phyloP scores from a whole-genome alignment of 2,888 invertebrate species.

The Clunio marinus region DNA sequence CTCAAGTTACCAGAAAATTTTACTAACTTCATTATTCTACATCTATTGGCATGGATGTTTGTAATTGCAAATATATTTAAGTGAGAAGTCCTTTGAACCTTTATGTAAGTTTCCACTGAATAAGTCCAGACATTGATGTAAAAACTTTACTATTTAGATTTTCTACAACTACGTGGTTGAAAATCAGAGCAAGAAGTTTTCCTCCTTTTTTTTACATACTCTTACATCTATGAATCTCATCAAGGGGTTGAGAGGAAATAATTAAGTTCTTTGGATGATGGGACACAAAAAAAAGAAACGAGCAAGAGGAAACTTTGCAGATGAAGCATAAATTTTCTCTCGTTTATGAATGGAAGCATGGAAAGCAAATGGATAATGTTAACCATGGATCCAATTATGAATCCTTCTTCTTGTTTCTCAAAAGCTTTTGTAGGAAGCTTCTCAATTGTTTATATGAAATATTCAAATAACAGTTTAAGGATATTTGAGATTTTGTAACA shows the following conservation, averaged over 20 bases:
- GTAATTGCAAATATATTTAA: too few species aligned
- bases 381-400: conserved; percentile 14
- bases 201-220: too few species aligned
- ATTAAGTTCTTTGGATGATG: neutral
- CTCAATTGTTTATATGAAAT: neutral
- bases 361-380: too few species aligned
- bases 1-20: conserved; percentile 2
- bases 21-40: conserved; percentile 1
- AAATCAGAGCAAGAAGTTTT: too few species aligned
- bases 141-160: too few species aligned
- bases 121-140: too few species aligned
- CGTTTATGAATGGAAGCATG: neutral
- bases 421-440: conserved; percentile 21
- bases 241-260: neutral
- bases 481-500: too few species aligned
- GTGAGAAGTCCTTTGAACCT: too few species aligned
- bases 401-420: conserved; percentile 1
- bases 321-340: conserved; percentile 3
- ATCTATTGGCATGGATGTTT: too few species aligned
- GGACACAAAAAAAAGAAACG: neutral
- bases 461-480: neutral
- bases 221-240: too few species aligned
- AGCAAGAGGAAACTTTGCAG: neutral
- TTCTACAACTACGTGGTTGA: too few species aligned
- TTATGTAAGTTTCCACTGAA: too few species aligned